A percentile compares a stretch with the other conserved stretches of the same genome.
phyloP scores from a whole-genome alignment of 2,797 vertebrate species.

The Loris lydekkerianus region DNA sequence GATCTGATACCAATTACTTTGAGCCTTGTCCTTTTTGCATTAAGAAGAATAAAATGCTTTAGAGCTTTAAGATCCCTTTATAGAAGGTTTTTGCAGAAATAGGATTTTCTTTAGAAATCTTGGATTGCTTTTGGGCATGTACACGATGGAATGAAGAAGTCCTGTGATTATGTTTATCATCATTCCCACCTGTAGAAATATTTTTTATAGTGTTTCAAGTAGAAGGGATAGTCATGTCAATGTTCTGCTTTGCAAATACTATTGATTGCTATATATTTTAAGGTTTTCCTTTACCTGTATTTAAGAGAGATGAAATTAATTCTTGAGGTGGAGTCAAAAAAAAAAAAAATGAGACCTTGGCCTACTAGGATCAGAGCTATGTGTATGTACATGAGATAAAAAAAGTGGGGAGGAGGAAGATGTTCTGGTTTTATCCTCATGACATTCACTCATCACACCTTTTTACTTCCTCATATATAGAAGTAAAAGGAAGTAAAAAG shows the following conservation, averaged over 20 bases:
- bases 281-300: neutral
- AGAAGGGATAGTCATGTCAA: neutral
- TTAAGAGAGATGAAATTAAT: neutral
- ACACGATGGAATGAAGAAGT: neutral
- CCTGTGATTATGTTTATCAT: neutral
- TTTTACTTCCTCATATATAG: neutral
- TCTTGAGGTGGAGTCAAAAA: neutral
- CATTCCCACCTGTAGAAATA: neutral
- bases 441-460: neutral
- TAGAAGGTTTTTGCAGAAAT: neutral
- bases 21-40: neutral
- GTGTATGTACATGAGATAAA: neutral
- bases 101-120: neutral
- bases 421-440: neutral
- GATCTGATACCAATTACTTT: neutral
- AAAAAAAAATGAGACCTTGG: neutral
- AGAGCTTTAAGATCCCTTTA: neutral
- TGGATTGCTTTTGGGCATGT: slow-evolving; percentile 3
- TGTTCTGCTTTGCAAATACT: neutral
- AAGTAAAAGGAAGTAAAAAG: too few relatives aligned
- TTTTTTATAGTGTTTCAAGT: neutral
- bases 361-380: neutral
- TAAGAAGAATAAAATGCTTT: neutral
- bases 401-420: neutral
- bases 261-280: neutral